Evolutionary conservation across 2,113 vertebrate genomes (phyloP).

Genomic region (Jaculus jaculus): DNA sequence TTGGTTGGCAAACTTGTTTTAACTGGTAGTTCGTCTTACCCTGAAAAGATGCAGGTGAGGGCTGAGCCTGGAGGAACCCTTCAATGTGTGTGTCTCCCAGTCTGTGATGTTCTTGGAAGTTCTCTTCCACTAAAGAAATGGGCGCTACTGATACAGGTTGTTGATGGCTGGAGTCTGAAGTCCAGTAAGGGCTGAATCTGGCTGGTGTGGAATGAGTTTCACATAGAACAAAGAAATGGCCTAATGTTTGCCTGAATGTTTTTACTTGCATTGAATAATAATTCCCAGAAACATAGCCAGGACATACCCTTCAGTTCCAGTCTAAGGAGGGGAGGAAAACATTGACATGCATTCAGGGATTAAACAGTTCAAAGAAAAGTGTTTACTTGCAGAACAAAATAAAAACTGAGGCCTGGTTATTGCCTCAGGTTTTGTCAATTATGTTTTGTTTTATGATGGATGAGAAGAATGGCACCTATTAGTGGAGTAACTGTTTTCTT

Average conservation of each 20-base stretch:
- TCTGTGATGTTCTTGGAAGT: not conserved
- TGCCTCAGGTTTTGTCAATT: conserved; percentile 77
- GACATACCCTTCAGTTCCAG: conserved; percentile 52
- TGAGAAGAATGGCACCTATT: conserved; percentile 77
- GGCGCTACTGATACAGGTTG: not conserved
- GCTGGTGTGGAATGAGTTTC: conserved; percentile 10
- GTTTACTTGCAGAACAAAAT: conserved; percentile 75
- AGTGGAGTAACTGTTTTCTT: conserved; percentile 68
- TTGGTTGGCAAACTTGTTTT: not conserved
- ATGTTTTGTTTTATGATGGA: conserved; percentile 68
- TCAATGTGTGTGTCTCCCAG: not conserved
- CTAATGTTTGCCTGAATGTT: conserved; percentile 29
- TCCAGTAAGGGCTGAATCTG: not conserved
- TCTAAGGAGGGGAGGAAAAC: conserved; percentile 50
- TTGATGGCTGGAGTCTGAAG: not conserved
- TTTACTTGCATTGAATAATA: conserved; percentile 63
- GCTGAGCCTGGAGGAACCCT: conserved; percentile 1
- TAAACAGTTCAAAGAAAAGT: conserved; percentile 76
- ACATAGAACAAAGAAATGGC: conserved; percentile 27
- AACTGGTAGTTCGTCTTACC: not conserved
- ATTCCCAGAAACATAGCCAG: conserved; percentile 60
- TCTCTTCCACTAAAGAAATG: not conserved
- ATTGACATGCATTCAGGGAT: conserved; percentile 59
- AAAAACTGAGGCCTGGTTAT: conserved; percentile 68
- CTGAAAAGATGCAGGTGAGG: not conserved